Percentiles rank a stretch among this genome's conserved stretches.
Conservation (phyloP, 2,797 vertebrate genomes). For the Silurus aristotelis region DNA sequence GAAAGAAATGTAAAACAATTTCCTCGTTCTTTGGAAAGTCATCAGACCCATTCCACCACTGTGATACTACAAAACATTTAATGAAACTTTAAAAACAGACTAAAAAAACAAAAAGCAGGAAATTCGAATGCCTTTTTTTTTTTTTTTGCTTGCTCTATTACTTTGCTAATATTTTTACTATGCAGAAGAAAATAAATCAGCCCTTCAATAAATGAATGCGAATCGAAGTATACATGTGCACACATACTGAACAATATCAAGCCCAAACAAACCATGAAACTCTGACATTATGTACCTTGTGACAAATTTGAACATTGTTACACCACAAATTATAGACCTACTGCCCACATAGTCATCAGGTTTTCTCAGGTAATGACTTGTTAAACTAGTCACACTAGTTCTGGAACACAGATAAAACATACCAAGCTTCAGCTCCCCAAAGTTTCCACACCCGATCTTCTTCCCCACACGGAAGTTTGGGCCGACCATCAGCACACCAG, state of each 20-base stretch:
- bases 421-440: conserved; percentile 96
- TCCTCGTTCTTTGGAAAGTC: not conserved
- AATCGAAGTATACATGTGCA: not conserved
- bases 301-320: not conserved
- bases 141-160: not conserved
- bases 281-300: not conserved
- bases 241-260: not conserved
- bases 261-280: not conserved
- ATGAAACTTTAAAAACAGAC: no score
- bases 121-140: not conserved
- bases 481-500: conserved; percentile 97
- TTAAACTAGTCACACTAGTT: not conserved
- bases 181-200: not conserved
- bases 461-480: conserved; percentile 98
- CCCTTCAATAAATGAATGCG: not conserved
- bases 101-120: not conserved
- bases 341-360: not conserved
- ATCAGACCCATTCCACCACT: not conserved
- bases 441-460: conserved; percentile 98
- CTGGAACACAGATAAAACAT: conserved; percentile 57
- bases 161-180: not conserved
- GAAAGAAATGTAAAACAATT: not conserved
- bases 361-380: not conserved
- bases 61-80: not conserved
- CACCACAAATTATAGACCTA: not conserved